A percentile compares a stretch with the other conserved stretches of the same genome.
phyloP scores from a whole-genome alignment of 2,888 invertebrate species.

The Patella caerulea region DNA sequence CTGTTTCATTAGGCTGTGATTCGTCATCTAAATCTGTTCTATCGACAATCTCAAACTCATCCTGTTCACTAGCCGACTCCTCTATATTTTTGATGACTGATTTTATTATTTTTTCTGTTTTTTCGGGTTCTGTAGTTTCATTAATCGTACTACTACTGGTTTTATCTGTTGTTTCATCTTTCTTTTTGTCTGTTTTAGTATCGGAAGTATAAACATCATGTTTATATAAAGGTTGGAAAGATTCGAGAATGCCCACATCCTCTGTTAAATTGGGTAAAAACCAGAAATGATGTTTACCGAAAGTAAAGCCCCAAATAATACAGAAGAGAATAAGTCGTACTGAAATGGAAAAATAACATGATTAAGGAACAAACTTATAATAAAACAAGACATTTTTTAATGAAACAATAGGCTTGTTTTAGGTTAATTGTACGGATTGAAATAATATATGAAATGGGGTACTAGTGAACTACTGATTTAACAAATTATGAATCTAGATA shows the following conservation, averaged over 20 bases:
- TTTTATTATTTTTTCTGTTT: not conserved
- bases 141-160: not conserved
- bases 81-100: too few species aligned
- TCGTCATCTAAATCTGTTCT: conserved; percentile 1
- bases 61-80: not conserved
- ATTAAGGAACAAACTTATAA: not conserved
- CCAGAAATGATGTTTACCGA: conserved; percentile 96
- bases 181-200: not conserved
- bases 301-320: conserved; percentile 87
- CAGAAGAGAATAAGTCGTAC: conserved; percentile 93
- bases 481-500: too few species aligned
- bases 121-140: not conserved
- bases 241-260: conserved; percentile 98
- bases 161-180: not conserved
- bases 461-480: too few species aligned
- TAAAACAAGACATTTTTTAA: conserved; percentile 4
- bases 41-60: not conserved
- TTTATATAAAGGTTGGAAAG: conserved; percentile 95
- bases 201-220: conserved; percentile 39
- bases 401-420: not conserved
- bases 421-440: too few species aligned
- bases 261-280: conserved; percentile 98
- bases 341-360: conserved; percentile 54
- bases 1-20: not conserved
- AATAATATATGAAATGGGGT: too few species aligned